Evolutionary conservation across 2,113 vertebrate species (phyloP).

Genomic region (Macrotis lagotis): DNA sequence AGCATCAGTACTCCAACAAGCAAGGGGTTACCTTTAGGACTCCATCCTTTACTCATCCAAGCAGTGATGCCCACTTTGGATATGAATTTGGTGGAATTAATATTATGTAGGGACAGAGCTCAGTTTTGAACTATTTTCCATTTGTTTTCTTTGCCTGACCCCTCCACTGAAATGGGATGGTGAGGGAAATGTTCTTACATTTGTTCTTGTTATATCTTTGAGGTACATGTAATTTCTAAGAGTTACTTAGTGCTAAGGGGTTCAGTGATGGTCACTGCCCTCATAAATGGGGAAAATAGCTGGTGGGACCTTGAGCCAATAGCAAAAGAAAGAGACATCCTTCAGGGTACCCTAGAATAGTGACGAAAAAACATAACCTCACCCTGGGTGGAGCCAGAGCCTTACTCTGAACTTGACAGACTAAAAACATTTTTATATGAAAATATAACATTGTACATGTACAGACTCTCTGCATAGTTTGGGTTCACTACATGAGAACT

Average conservation of each 20-base stretch:
- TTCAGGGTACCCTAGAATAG: too few relatives aligned
- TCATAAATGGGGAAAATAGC: background rate
- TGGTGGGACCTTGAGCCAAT: background rate
- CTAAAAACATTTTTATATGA: background rate
- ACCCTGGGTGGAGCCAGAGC: background rate
- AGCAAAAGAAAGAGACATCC: background rate
- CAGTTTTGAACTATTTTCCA: background rate
- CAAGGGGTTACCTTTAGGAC: background rate
- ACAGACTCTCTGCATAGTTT: background rate
- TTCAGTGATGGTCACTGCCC: background rate
- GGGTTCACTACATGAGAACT: background rate
- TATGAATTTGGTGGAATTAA: background rate
- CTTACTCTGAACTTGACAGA: background rate
- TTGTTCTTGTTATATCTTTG: background rate
- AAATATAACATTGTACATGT: background rate
- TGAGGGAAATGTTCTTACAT: background rate
- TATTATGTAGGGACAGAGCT: background rate
- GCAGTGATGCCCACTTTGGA: background rate
- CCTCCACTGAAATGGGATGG: background rate
- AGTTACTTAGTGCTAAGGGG: background rate
- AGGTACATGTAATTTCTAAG: background rate
- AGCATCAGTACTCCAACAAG: background rate
- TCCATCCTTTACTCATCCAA: background rate
- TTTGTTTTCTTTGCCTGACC: background rate
- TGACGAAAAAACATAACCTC: background rate